Percentiles rank a stretch among this genome's conserved stretches.
Conservation (phyloP, 1,140 invertebrate genomes). For the Drosophila kurseongensis region DNA sequence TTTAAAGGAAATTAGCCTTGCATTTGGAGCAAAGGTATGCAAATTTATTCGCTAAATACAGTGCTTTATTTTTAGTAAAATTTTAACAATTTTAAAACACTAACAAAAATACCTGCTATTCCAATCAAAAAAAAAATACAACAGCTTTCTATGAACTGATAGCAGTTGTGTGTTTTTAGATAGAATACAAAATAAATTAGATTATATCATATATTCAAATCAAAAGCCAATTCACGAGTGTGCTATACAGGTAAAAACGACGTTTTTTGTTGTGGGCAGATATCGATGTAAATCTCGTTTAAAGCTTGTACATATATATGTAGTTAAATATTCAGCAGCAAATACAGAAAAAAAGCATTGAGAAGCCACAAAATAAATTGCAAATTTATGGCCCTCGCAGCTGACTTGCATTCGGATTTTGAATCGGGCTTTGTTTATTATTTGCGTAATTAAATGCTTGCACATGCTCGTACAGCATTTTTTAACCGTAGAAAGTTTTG, state of each 20-base stretch:
- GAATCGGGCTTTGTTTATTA: conserved; percentile 57
- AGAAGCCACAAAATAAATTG: conserved; percentile 44
- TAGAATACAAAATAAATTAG: no score
- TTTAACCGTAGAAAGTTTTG: conserved; percentile 57
- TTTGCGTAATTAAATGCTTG: conserved; percentile 67
- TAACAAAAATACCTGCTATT: no score
- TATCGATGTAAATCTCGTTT: background rate
- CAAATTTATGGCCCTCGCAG: conserved; percentile 49
- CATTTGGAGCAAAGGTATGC: no score
- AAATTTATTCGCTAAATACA: no score
- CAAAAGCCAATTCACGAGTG: background rate
- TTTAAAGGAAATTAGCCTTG: background rate
- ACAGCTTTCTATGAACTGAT: no score
- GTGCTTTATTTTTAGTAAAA: no score
- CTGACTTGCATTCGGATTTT: conserved; percentile 37
- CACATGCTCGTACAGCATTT: conserved; percentile 37
- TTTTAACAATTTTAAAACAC: no score
- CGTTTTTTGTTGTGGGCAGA: background rate
- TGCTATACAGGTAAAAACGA: no score
- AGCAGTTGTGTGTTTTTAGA: background rate
- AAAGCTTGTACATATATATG: conserved; percentile 1
- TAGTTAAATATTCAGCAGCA: conserved; percentile 20
- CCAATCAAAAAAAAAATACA: no score
- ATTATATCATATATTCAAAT: background rate
- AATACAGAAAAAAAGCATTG: background rate